Evolutionary conservation across 2,888 invertebrate species (phyloP), one percentile per base, ranked within the genome.

Genomic region (Actias luna): DNA sequence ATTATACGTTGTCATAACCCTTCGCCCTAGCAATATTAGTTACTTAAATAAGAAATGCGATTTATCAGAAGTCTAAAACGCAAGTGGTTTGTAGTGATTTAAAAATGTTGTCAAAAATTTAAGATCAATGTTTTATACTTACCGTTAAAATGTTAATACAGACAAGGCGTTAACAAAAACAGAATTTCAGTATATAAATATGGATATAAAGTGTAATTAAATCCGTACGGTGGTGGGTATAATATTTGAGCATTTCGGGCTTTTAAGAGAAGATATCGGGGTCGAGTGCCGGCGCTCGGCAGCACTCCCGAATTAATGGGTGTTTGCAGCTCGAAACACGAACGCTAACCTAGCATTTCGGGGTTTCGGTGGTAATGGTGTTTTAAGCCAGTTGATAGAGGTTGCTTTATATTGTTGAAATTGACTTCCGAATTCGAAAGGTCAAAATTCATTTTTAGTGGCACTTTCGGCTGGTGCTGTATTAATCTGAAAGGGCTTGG

Each of bases 291-390:
- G 27, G 33, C 42, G 31, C 58, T 61, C 39, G 39, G 39, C 39
- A 39, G 29, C 39, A 57, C 61, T 39, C 36, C 42, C 55, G 61
- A 61, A 61, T 61, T 58, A 58, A 61, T 61, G 58, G 42, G 29
- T 39, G 22, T 61, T 58, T 39, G 33, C n/a, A 57, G 42, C 57
- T 27, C 61, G 36, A 55, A 57, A 36, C 42, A 55, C 57, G 33
- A 31, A 52, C 36, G 42, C 61, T 55, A 8, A 27, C 18, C 46
- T 46, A 46, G 12, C 18, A 22, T 22, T 46, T 22, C 55, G 55
- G 55, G 29, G 7, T 55, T 55, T 29, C n/a, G 16, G 5, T 29
- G 5, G n/a, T 16, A 5, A 29, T 29, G 29, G 27, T 29, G 22
- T 46, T 46, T 12, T 22, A 12, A 22, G 22, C 10, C 2, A 8